Evolutionary conservation across 2,888 invertebrate genomes (phyloP).

Genomic region (Bedellia somnulentella): DNA sequence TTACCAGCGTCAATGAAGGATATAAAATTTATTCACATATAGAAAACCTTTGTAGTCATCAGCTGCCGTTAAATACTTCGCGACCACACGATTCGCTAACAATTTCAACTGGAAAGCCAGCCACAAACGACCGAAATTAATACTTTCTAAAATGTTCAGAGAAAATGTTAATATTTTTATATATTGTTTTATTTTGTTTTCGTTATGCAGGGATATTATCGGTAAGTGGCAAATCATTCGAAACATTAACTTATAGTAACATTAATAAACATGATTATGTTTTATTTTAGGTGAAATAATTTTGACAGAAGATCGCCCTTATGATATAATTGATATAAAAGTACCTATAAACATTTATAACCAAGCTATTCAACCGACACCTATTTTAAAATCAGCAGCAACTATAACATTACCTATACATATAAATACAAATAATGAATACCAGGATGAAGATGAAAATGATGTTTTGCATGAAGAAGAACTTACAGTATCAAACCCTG

Average conservation of each 20-base stretch:
- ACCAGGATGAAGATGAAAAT: constrained; percentile 18
- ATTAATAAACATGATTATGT: too few relatives aligned
- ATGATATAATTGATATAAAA: constrained; percentile 32
- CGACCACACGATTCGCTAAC: constrained; percentile 28
- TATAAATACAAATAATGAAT: constrained; percentile 32
- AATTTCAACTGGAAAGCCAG: constrained; percentile 32
- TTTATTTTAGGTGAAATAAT: constrained; percentile 18
- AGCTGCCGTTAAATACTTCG: constrained; percentile 48
- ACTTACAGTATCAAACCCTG: too few relatives aligned
- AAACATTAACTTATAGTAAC: too few relatives aligned
- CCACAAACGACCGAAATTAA: too few relatives aligned
- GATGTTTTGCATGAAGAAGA: too few relatives aligned
- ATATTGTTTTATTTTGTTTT: too few relatives aligned
- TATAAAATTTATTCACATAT: too few relatives aligned
- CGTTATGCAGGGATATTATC: too few relatives aligned
- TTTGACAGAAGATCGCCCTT: constrained; percentile 21
- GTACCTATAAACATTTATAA: constrained; percentile 32
- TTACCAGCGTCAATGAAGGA: constrained; percentile 19
- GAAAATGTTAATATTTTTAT: too few relatives aligned
- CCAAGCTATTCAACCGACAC: constrained; percentile 34
- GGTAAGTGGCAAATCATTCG: too few relatives aligned
- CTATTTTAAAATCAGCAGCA: constrained; percentile 38
- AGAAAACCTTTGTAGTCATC: too few relatives aligned
- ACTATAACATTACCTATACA: constrained; percentile 42
- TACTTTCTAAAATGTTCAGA: too few relatives aligned